Evolutionary conservation across 2,888 invertebrate species (phyloP), one percentile per base, ranked within the genome.

Genomic region (Ctenicera cuprea): DNA sequence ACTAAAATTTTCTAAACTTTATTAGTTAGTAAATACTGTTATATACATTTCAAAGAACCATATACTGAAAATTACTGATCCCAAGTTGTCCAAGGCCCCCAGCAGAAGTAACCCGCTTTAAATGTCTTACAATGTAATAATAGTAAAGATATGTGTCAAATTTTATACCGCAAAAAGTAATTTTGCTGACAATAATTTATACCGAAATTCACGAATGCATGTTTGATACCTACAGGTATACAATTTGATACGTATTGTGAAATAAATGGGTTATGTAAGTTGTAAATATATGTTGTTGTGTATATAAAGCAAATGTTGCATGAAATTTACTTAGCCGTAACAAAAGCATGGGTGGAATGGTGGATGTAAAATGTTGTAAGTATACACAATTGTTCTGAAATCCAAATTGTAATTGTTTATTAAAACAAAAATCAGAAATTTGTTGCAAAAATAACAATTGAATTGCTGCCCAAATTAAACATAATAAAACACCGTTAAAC

Each of bases 41-140:
- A 3, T 14, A 20, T 26, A 54, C 54, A 22, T 54, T 79, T 80
- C 81, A 82, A 82, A 82, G 81, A 83, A 82, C 70, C 81, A 82
- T 82, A 52, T 26, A 38, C 80, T 82, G 75, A 63, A 66, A 57
- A 67, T 65, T 57, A 61, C 67, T 62, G 26, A 68, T 45, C 75
- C 75, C 69, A 43, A 43, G 52, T 48, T 43, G 48, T 74, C 77
- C 76, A 68, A 72, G 68, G 67, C 76, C 77, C 77, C 64, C 81
- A 85, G 85, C 85, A 85, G 85, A 85, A 85, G 85, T 83, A 83
- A 83, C 82, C 83, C 82, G 80, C 77, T 74, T 78, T 78, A 69
- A 62, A 68, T 75, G 73, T 75, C 18, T 33, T 41, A 26, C 18
- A 16, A 14, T 8, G 14, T 45, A 41, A 38, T 33, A 18, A 14